Evolutionary conservation across 2,797 vertebrate species (phyloP), one percentile per base, ranked within the genome.

Genomic region (Gymnoscopelus microlampas): DNA sequence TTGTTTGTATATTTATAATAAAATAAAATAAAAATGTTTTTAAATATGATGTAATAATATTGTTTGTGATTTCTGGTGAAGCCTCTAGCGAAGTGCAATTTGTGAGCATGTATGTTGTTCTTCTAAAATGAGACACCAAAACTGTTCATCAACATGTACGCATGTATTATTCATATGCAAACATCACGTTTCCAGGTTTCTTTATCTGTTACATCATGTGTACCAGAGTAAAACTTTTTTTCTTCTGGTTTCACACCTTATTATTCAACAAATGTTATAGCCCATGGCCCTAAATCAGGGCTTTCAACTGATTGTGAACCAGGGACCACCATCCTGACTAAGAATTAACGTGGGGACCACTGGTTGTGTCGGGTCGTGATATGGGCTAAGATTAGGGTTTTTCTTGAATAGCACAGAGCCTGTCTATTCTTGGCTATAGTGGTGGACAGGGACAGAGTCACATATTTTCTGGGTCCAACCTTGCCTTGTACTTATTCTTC

Each of bases 1-100:
- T 75, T 76, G 81, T 86, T 90, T 80, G 78, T 89, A 88, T 89
- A 87, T 92, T 92, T 92, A 88, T 91, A 93, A 88, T 91, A 88
- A 91, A 44, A 44, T 44, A 2, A 92, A 59, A 74, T 75, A 56
- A 44, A 80, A 73, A 29, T 23, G 26, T 64, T 69, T 75, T 35
- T 5, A 5, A 35, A 68, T 79, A 73, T 66, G 59, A 54, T 55
- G 53, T 15, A 57, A 73, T 67, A 0, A 35, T 0, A 23, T 3
- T 53, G 60, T 58, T 72, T 3, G 13, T 66, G 69, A 23, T 48
- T 57, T 10, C 55, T 2, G 24, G 3, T 1, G 51, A 15, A 63
- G 5, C 12, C 48, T 10, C 56, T 35, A 7, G 6, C 56, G 8
- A 47, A 39, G 48, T 62, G 19, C 10, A 5, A 50, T 59, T 13